Conservation (phyloP, 2,797 vertebrate genomes). For the Adelosebastes latens region DNA sequence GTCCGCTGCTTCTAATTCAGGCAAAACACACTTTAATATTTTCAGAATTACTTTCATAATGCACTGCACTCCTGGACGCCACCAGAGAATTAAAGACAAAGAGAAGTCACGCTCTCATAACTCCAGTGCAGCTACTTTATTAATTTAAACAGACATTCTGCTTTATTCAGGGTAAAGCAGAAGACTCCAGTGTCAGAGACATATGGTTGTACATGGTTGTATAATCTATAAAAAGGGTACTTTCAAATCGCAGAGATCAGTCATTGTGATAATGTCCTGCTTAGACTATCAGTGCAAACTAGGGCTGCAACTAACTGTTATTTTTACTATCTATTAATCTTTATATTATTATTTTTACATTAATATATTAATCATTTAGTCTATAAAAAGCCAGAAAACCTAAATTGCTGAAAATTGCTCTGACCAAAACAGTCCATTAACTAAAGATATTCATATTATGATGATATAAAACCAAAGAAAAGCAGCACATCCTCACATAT, state of each 20-base stretch:
- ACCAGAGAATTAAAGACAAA: slow-evolving; percentile 36
- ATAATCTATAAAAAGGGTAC: neutral
- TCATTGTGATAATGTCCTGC: too few species aligned
- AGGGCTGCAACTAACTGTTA: neutral
- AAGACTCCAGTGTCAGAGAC: neutral
- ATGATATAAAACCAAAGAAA: too few species aligned
- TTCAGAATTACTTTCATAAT: slow-evolving; percentile 44
- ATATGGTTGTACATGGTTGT: neutral
- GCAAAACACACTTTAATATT: slow-evolving; percentile 55
- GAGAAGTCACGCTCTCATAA: slow-evolving; percentile 24
- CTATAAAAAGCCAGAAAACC: too few species aligned
- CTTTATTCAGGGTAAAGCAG: slow-evolving; percentile 14
- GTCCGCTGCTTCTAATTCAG: slow-evolving; percentile 48
- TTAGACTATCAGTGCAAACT: neutral
- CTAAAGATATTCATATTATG: too few species aligned
- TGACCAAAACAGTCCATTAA: too few species aligned
- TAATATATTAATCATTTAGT: neutral
- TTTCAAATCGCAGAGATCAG: neutral
- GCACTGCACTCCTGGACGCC: slow-evolving; percentile 16
- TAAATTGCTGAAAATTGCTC: too few species aligned
- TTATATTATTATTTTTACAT: neutral
- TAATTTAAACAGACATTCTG: slow-evolving; percentile 14
- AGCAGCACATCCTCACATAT: too few species aligned
- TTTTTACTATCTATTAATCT: neutral
- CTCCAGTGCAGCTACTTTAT: slow-evolving; percentile 24